Base-by-base conservation (phyloP, 2,113 vertebrate genomes). In the Callospermophilus lateralis region DNA sequence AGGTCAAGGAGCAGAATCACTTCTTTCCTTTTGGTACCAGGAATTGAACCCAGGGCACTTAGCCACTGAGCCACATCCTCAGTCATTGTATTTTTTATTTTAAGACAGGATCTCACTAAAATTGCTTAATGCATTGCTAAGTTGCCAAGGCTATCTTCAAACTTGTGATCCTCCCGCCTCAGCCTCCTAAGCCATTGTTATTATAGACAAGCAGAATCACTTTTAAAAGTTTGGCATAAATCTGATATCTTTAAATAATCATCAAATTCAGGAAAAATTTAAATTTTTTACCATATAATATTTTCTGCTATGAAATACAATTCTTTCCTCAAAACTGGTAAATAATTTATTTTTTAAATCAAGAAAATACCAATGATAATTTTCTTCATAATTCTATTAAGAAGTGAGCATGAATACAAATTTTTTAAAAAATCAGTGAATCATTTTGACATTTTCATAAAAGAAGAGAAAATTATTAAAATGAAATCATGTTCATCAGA, bases 391-490 rank as follows among this genome's bases (percentile, higher is more conserved):
- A 94, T 88, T 85, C 58, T 95, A 88, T 96, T 53, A 97, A 89
- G 86, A 97, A 17, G 32, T 76, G 67, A 63, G 20, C 78, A 97
- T 86, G 37, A n/a, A 95, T 67, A 28, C 7, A 94, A 87, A 63
- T 53, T 94, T 95, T 45, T 45, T n/a, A 1, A 95, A 20, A 87
- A 93, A 68, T 37, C 16, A 79, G 4, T 96, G 68, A 97, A 68
- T 88, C 45, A 83, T 89, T 97, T 76, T 96, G 83, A 90, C 45
- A 42, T 89, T 91, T 94, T 72, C 74, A 65, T 95, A 70, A 96
- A 97, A 13, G 26, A 80, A 94, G 65, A 89, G 4, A 6, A 53
- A 30, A 42, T 83, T 88, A 93, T 90, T 94, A 86, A 83, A 97
- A 80, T 70, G 68, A 94, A 94, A 93, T 39, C 34, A 10, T 28